These are phyloP conservation scores for Peribatodes rhomboidaria DNA, from an alignment of 2,888 invertebrate species.

Conservation along the genomic window DNA sequence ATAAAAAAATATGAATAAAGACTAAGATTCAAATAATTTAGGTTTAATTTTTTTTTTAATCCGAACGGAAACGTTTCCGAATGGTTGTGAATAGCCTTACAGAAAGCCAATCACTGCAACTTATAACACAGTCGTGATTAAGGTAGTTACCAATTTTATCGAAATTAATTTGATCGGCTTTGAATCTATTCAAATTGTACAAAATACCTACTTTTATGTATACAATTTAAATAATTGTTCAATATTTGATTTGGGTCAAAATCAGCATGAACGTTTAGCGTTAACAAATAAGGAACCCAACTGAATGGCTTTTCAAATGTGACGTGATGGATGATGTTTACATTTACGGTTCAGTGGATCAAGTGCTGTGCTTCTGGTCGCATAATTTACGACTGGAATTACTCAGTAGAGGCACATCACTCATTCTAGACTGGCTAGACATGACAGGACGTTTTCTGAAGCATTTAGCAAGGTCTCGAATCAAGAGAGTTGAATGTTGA, in stretches of 20 bases:
- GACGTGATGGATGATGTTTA: constrained; percentile 52
- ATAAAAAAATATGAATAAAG: too few species aligned
- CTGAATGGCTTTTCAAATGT: constrained; percentile 30
- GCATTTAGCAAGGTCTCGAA: constrained; percentile 26
- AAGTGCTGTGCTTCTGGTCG: constrained; percentile 46
- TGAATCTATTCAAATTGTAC: background rate
- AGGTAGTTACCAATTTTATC: background rate
- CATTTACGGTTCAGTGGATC: constrained; percentile 45
- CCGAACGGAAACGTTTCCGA: too few species aligned
- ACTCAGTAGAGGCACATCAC: constrained; percentile 46
- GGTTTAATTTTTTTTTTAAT: too few species aligned
- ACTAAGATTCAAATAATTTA: too few species aligned
- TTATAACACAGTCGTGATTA: too few species aligned
- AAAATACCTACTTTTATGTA: background rate
- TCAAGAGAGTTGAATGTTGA: too few species aligned
- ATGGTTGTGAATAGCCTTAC: too few species aligned
- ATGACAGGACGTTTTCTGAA: constrained; percentile 40
- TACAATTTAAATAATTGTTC: too few species aligned
- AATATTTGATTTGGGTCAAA: background rate
- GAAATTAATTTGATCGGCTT: background rate
- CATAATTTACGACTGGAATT: constrained; percentile 56
- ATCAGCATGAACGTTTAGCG: constrained; percentile 7
- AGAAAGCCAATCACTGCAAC: too few species aligned
- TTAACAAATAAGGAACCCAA: constrained; percentile 26
- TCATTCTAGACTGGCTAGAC: constrained; percentile 45